Percentiles rank a stretch among this genome's conserved stretches.
Evolutionary conservation across 2,888 invertebrate genomes (phyloP).

Genomic region (Tillus elongatus): DNA sequence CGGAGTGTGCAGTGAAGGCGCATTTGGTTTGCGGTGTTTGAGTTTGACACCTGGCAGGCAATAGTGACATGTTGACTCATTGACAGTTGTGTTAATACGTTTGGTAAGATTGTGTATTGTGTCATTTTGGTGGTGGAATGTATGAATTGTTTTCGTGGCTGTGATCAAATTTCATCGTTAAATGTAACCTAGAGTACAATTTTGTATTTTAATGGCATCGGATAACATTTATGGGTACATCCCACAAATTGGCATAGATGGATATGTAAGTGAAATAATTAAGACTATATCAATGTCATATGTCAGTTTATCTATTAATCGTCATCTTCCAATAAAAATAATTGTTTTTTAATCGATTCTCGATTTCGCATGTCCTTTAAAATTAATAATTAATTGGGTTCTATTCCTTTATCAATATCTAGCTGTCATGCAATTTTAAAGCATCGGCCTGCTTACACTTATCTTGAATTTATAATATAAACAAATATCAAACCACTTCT

Average conservation of each 20-base stretch:
- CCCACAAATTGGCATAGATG: conserved; percentile 37
- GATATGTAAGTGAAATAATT: conserved; percentile 34
- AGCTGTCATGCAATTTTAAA: no score
- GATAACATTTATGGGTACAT: conserved; percentile 40
- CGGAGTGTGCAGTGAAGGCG: no score
- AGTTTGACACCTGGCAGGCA: no score
- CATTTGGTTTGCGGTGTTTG: no score
- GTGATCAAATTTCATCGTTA: conserved; percentile 17
- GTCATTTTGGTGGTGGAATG: no score
- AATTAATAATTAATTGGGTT: not conserved
- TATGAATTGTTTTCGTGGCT: no score
- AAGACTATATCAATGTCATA: not conserved
- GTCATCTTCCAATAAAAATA: conserved; percentile 9
- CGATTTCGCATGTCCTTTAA: not conserved
- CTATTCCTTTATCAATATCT: not conserved
- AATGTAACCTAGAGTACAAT: conserved; percentile 15
- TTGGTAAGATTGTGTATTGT: no score
- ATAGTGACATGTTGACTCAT: no score
- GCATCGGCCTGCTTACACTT: no score
- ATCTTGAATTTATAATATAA: no score
- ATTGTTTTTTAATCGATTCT: conserved; percentile 8
- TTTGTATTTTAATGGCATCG: conserved; percentile 37
- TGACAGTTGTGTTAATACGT: no score
- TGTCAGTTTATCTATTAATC: conserved; percentile 6
- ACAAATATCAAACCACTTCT: no score